Percentiles rank a stretch among this genome's conserved stretches.
These are phyloP conservation scores for Harpegnathos saltator DNA, from an alignment of 1,140 invertebrate genomes.

Conservation along the genomic window DNA sequence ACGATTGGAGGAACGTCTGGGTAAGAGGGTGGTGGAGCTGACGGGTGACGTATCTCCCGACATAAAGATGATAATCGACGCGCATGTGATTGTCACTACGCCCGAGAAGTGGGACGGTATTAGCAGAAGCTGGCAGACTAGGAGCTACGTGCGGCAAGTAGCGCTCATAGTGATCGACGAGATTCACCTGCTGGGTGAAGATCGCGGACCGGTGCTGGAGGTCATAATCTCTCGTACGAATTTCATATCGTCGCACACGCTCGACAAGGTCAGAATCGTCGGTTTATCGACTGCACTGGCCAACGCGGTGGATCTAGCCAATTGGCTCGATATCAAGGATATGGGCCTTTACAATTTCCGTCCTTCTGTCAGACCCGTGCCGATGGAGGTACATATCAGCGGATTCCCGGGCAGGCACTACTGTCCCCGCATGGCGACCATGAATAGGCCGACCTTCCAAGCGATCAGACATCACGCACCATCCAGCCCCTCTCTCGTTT, in stretches of 20 bases:
- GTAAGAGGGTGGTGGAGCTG: conserved; percentile 96
- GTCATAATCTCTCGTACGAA: conserved; percentile 96
- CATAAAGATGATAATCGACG: conserved; percentile 92
- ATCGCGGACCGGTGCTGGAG: conserved; percentile 94
- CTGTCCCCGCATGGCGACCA: conserved; percentile 99
- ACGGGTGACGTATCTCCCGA: conserved; percentile 99
- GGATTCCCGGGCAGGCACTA: conserved; percentile 99
- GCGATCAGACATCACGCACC: conserved; percentile 97
- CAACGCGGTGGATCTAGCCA: conserved; percentile 98
- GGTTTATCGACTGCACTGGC: conserved; percentile 99
- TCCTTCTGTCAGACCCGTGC: conserved; percentile 98
- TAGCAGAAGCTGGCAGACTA: conserved; percentile 98
- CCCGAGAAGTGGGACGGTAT: conserved; percentile 99
- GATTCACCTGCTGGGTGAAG: conserved; percentile 98
- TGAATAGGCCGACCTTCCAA: conserved; percentile 99
- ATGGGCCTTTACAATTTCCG: conserved; percentile 99
- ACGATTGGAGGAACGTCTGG: conserved; percentile 92
- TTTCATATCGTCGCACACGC: conserved; percentile 96
- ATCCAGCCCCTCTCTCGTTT: conserved; percentile 95
- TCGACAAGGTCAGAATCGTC: conserved; percentile 92
- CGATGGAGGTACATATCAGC: conserved; percentile 97
- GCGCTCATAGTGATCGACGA: conserved; percentile 98
- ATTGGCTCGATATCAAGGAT: conserved; percentile 96
- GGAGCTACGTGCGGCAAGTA: conserved; percentile 97
- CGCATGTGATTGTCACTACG: conserved; percentile 98